Evolutionary conservation across 2,113 vertebrate genomes (phyloP), one percentile per base, ranked within the genome.

Genomic region (Sprattus sprattus): DNA sequence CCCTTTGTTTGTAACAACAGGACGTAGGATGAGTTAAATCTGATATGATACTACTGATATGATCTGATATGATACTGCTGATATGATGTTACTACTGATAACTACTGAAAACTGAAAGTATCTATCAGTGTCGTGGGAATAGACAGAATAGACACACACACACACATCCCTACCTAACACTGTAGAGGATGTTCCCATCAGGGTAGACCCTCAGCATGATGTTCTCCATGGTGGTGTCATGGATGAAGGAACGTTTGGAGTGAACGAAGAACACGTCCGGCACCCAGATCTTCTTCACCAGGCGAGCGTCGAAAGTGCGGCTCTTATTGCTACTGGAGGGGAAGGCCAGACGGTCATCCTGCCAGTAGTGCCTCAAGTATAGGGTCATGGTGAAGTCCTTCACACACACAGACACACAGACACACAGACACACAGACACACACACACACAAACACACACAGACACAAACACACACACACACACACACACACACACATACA

Each of bases 351-450:
- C 97, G 96, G 85, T 97, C 96, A 39, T 99, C 97, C 93, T 98
- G 97, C 97, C 97, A 99, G 92, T 98, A 98, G 91, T 99, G 97
- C 88, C 96, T 96, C 91, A 99, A 94, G 88, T 99, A 98, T 50
- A 99, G 94, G 85, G 97, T 98, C 96, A 97, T 97, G 45, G 97
- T 97, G 90, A 99, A 98, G 92, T 97, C 97, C 97, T 98, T 89
- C 25, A 88, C 85, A 78, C 57, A 91, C 87, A 91, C 32, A 45
- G 20, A 20, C 4, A 32, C 45, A 32, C 32, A 49, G 15, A 18
- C 50, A 60, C 25, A 84, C 39, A 84, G 44, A 44, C 18, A 15
- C 22, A 25, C n/a, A 60, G 15, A 18, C 50, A 60, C 25, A 84
- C 20, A 71, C 57, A 44, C 39, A n/a, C 22, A 25, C 11, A 25